phyloP scores from a whole-genome alignment of 2,888 invertebrate genomes.

The Epinotia ramella region DNA sequence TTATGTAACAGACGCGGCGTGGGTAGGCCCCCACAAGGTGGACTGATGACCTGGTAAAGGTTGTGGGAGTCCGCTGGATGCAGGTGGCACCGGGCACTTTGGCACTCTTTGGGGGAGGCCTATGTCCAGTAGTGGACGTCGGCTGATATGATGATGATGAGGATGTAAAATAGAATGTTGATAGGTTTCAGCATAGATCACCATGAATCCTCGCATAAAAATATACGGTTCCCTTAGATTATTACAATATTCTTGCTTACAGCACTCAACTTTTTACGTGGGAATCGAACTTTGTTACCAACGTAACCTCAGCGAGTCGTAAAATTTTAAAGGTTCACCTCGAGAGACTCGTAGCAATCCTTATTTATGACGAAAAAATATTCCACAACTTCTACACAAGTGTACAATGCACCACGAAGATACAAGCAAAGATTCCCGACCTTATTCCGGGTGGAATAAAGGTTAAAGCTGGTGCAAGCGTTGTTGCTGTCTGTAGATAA shows the following conservation, averaged over 20 bases:
- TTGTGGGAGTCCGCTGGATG: too few species aligned
- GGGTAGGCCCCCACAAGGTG: too few species aligned
- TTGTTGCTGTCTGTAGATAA: conserved; percentile 17
- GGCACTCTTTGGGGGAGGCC: too few species aligned
- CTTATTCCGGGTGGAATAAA: background rate
- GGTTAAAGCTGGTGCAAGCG: background rate
- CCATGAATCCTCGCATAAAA: conserved; percentile 4
- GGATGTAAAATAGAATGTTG: too few species aligned
- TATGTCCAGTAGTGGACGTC: too few species aligned
- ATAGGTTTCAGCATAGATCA: background rate
- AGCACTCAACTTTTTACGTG: conserved; percentile 31
- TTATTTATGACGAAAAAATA: conserved; percentile 50
- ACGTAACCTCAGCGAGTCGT: conserved; percentile 46
- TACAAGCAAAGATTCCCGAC: background rate
- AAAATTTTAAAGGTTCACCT: conserved; percentile 50
- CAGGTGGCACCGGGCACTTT: too few species aligned
- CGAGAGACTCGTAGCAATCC: conserved; percentile 45
- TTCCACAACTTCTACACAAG: conserved; percentile 46
- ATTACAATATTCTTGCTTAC: background rate
- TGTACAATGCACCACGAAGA: background rate
- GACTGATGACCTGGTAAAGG: too few species aligned
- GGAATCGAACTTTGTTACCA: conserved; percentile 46
- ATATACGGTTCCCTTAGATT: background rate
- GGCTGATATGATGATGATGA: too few species aligned
- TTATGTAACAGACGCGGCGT: too few species aligned